Evolutionary conservation across 2,888 invertebrate species (phyloP), one percentile per base, ranked within the genome.

Genomic region (Idaea biselata): DNA sequence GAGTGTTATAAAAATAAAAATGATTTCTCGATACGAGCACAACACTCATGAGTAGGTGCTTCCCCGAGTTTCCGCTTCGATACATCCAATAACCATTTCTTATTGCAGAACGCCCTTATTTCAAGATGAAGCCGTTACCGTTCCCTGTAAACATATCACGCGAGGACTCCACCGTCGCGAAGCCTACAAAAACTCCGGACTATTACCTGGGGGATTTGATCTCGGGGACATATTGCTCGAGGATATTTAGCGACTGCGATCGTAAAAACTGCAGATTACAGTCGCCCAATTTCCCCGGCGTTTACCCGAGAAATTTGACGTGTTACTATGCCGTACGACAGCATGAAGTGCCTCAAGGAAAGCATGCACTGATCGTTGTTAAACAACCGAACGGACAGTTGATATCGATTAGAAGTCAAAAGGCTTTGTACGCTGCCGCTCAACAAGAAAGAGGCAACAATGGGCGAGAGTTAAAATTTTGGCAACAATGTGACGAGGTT

Each of bases 221-320:
- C 87, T 95, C 97, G 58, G 97, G 97, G 76, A 97, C 97, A 69
- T 97, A 97, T 93, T 98, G 98, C 93, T 97, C 97, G 66, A 94
- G 97, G 73, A 97, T 97, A 87, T 97, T 97, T 93, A 97, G 97
- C 87, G 97, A 97, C 91, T 98, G 98, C 90, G 97, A 97, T 93
- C 95, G 95, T 89, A 97, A 96, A 92, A 95, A 95, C 77, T 98
- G 98, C 91, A 95, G 97, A 80, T 94, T 98, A 79, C 98, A 98
- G 88, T 97, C 97, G 59, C 97, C 98, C 59, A 97, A 97, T 93
- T 98, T 96, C 89, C 98, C 98, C 32, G 98, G 97, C 74, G 95
- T 98, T 73, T 98, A 98, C 89, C 98, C 98, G 4, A 94, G 98
- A 73, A 98, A 98, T 88, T 94, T 98, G 78, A 97, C 98, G 68